Percentiles rank a stretch among this genome's conserved stretches.
These are phyloP conservation scores for Smutsia temminckii DNA, from an alignment of 2,797 vertebrate genomes.

Conservation along the genomic window DNA sequence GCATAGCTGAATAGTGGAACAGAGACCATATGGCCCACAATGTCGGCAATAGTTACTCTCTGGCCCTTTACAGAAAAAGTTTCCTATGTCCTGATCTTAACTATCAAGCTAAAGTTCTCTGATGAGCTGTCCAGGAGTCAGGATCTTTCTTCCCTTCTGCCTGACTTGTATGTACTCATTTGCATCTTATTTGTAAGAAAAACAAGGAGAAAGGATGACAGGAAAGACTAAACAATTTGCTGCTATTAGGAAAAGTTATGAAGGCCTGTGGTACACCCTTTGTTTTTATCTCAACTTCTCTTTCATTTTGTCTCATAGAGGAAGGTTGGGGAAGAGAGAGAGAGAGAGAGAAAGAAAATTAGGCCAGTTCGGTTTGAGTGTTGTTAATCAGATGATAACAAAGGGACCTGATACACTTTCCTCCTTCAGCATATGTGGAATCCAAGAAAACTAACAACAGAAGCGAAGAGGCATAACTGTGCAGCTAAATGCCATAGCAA, in stretches of 20 bases:
- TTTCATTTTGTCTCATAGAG: neutral
- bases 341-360: neutral
- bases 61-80: neutral
- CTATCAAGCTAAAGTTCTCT: neutral
- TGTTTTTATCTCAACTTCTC: neutral
- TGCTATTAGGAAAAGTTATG: neutral
- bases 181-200: neutral
- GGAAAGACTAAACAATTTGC: neutral
- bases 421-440: neutral
- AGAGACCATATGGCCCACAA: neutral
- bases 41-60: neutral
- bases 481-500: neutral
- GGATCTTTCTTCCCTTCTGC: neutral
- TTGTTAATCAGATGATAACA: neutral
- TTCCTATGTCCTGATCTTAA: neutral
- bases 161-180: neutral
- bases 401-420: neutral
- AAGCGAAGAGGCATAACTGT: neutral
- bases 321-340: neutral
- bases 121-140: neutral
- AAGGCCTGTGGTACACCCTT: neutral
- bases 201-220: neutral
- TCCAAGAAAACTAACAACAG: neutral
- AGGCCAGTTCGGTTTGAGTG: neutral
- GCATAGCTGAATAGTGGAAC: accelerated